Conservation (phyloP, 2,113 vertebrate species). For the Boulengeromyrus knoepffleri region DNA sequence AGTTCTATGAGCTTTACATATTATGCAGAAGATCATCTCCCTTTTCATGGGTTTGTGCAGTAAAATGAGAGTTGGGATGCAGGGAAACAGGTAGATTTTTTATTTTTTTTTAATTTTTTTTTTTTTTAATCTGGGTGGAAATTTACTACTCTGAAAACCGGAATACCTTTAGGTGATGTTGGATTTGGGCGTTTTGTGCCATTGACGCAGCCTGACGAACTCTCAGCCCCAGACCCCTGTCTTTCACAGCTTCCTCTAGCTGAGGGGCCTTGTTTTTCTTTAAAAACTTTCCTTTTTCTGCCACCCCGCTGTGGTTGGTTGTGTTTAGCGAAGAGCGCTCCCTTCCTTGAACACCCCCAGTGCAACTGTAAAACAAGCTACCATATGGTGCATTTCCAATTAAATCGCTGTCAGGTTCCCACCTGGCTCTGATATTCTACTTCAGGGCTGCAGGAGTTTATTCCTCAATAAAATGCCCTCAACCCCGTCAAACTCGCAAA, state of each 20-base stretch:
- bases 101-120: too few relatives aligned
- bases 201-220: not conserved
- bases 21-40: not conserved
- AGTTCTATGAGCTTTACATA: too few relatives aligned
- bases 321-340: not conserved
- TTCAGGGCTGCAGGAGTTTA: not conserved
- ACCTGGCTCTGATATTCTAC: not conserved
- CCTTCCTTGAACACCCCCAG: not conserved
- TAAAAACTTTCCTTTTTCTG: not conserved
- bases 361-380: constrained; percentile 5
- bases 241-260: not conserved
- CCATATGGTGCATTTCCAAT: constrained; percentile 6
- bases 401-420: not conserved
- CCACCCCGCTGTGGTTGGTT: not conserved
- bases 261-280: not conserved
- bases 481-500: not conserved
- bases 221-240: not conserved
- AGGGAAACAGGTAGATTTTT: not conserved
- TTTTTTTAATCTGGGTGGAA: not conserved
- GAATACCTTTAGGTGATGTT: not conserved
- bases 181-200: not conserved
- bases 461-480: not conserved
- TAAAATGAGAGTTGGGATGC: not conserved
- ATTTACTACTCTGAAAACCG: not conserved
- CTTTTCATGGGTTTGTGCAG: not conserved